A percentile compares a stretch with the other conserved stretches of the same genome.
These are phyloP conservation scores for Apodemia mormo DNA, from an alignment of 2,888 invertebrate species.

Conservation along the genomic window DNA sequence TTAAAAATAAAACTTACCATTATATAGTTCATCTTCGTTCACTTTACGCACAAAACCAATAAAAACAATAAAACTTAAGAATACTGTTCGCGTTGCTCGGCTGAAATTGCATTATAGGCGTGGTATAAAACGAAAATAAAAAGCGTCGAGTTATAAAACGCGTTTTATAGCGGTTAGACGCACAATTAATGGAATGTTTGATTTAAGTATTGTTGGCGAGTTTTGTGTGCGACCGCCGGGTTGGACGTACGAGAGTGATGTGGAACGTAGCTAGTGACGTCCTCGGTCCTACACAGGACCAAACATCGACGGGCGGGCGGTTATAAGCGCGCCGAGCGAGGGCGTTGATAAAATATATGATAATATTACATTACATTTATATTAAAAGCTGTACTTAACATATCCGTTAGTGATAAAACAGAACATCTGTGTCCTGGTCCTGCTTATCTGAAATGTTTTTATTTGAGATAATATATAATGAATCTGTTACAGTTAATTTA, in stretches of 20 bases:
- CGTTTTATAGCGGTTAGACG: constrained; percentile 66
- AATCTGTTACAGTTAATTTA: not conserved
- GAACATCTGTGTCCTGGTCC: constrained; percentile 49
- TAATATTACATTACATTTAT: constrained; percentile 67
- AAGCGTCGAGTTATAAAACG: constrained; percentile 69
- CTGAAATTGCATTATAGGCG: constrained; percentile 75
- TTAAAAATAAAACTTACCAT: constrained; percentile 58
- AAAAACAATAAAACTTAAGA: constrained; percentile 60
- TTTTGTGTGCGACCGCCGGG: constrained; percentile 44
- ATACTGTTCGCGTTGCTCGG: constrained; percentile 62
- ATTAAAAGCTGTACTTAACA: constrained; percentile 68
- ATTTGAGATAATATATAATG: not conserved
- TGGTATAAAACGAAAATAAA: constrained; percentile 72
- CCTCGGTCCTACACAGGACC: constrained; percentile 31
- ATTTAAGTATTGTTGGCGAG: constrained; percentile 48
- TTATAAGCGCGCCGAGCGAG: constrained; percentile 57
- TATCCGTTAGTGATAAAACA: constrained; percentile 61
- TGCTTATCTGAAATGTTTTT: constrained; percentile 3
- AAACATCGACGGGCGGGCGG: constrained; percentile 53
- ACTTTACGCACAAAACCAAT: constrained; percentile 67
- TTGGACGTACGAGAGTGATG: constrained; percentile 52
- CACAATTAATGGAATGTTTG: constrained; percentile 64
- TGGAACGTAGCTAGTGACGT: constrained; percentile 48
- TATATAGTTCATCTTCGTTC: constrained; percentile 54
- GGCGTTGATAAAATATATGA: constrained; percentile 59